A percentile compares a stretch with the other conserved stretches of the same genome.
phyloP scores from a whole-genome alignment of 2,797 vertebrate species.

The Danio jaintianensis region DNA sequence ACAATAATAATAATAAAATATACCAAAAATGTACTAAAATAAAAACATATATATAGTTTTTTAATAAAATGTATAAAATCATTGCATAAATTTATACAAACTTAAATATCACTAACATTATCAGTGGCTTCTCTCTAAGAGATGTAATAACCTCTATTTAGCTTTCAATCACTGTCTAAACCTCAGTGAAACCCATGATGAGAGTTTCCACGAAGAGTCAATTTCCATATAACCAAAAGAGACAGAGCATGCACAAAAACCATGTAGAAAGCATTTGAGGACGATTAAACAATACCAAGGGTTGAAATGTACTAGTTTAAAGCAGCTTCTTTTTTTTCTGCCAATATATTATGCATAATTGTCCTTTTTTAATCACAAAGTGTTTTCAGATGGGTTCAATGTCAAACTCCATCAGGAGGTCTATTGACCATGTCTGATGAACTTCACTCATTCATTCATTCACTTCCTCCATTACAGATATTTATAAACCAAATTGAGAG shows the following conservation, averaged over 20 bases:
- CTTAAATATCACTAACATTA: background rate
- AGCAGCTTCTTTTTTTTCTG: background rate
- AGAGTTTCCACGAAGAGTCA: background rate
- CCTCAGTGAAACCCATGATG: background rate
- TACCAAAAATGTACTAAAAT: too few species aligned
- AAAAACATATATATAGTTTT: too few species aligned
- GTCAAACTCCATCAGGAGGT: background rate
- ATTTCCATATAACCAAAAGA: slow-evolving; percentile 23
- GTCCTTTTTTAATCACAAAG: background rate
- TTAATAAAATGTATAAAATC: background rate
- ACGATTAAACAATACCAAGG: background rate
- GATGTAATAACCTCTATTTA: background rate
- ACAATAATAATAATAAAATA: too few species aligned
- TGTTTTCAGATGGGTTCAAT: background rate
- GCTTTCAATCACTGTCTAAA: background rate
- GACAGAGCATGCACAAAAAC: background rate
- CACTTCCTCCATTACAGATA: background rate
- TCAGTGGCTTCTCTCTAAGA: background rate
- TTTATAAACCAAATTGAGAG: slow-evolving; percentile 14
- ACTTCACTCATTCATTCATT: background rate
- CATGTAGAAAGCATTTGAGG: background rate
- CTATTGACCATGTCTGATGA: background rate
- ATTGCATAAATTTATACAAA: background rate
- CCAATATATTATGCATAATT: background rate
- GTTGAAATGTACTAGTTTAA: background rate